A percentile compares a stretch with the other conserved stretches of the same genome.
These are phyloP conservation scores for Dicaeum eximium DNA, from an alignment of 2,113 vertebrate genomes.

Conservation along the genomic window DNA sequence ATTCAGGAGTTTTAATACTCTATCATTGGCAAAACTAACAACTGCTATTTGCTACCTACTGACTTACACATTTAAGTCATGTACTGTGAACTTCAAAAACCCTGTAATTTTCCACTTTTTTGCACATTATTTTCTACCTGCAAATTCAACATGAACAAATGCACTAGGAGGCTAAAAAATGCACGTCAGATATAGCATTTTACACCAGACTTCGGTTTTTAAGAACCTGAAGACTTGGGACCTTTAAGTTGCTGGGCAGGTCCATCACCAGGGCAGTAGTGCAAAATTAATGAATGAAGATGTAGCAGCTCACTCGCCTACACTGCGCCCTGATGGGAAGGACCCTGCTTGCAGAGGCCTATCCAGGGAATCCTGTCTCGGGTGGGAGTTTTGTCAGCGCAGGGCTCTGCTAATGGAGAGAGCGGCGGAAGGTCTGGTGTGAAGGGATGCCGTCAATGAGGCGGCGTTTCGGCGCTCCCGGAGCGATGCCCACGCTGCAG, in stretches of 20 bases:
- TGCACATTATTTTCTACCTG: neutral
- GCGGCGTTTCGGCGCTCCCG: neutral
- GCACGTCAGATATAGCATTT: fast-evolving
- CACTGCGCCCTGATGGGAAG: neutral
- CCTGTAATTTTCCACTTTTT: neutral
- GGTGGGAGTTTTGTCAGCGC: neutral
- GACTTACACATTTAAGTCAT: neutral
- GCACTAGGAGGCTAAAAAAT: neutral
- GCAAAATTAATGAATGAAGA: neutral
- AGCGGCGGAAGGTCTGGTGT: fast-evolving
- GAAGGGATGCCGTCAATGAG: neutral
- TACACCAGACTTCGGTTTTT: neutral
- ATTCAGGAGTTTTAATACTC: neutral
- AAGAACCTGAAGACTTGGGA: neutral
- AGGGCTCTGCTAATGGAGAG: neutral
- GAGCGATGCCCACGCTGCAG: neutral
- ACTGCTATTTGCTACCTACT: neutral
- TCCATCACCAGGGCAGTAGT: neutral
- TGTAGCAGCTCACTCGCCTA: neutral
- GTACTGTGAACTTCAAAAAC: neutral
- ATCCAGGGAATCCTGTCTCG: neutral
- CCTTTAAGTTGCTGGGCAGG: neutral
- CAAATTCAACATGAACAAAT: neutral
- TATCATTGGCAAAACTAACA: neutral
- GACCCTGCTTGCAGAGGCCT: neutral